Evolutionary conservation across 2,113 vertebrate species (phyloP), one percentile per base, ranked within the genome.

Genomic region (Cyprinodon brontotheroides): DNA sequence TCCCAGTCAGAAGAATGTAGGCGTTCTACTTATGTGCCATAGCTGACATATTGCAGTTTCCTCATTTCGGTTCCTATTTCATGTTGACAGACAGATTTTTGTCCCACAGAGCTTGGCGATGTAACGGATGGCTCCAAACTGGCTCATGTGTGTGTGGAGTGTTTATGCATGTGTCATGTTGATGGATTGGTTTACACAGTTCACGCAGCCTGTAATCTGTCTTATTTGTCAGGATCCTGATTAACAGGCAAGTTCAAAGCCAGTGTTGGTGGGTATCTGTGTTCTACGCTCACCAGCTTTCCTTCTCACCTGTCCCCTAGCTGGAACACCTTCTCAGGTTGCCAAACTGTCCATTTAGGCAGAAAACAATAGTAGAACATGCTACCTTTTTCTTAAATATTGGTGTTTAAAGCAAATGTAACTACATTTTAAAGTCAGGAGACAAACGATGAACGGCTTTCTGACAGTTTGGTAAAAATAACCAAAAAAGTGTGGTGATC

Each of bases 171-270:
- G 5, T 40, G 74, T 80, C 77, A 78, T 17, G 38, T 72, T 87
- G 85, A 90, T 79, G 50, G 74, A 86, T 86, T 59, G 78, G 75
- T 80, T 83, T 74, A 74, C 68, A 70, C 66, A 65, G 65, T 69
- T 72, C 69, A 72, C 10, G 68, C 61, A 53, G 64, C 43, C 77
- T 59, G 75, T 74, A 87, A 89, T 90, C 74, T 36, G 29, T 89
- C 78, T 89, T 89, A 65, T 69, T 65, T 87, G 87, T 83, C 85
- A 81, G 75, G 15, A 22, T 61, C n/a, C 61, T 86, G 85, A 85
- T 91, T 85, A 87, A 72, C 12, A 45, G 45, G 70, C 62, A 75
- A 59, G 79, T 79, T 80, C 4, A 6, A 66, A 74, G 59, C 70
- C 74, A 39, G 37, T 77, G 67, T n/a, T 13, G 20, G 50, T 57